Base-by-base conservation (phyloP, 1,140 invertebrate species). In the Papilio aristodemus region DNA sequence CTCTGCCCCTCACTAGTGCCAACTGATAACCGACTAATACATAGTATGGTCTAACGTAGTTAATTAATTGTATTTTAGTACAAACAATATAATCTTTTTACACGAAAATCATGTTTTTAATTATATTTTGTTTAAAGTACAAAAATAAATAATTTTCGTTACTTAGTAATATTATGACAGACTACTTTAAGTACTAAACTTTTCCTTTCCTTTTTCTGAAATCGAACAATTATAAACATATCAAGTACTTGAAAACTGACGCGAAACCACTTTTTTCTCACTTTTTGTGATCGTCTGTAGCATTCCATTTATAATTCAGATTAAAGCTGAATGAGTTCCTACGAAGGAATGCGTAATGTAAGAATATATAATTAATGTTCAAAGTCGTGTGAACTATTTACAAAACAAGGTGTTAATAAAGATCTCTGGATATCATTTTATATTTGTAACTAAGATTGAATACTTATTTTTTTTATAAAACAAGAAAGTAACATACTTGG, bases 251-350 rank as follows among this genome's bases (percentile, higher is more conserved):
- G 81, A 85, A 82, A 85, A 82, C 77, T 77, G 80, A 85, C 80
- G 77, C 75, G 73, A 73, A 69, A 75, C 78, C 76, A 86, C n/a
- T 81, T 81, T 75, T 78, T 86, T 83, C 78, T 81, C 83, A 78
- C 84, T 50, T 90, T 88, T 88, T 89, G 81, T 77, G 74, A 73
- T 75, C 75, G 67, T 79, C 66, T 69, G 84, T 88, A 86, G 88
- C 86, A 90, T 81, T 80, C 87, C 87, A 90, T 90, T 90, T 90
- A 89, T 89, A 90, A 90, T 88, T 88, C 86, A 73, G 79, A 84
- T 88, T 89, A 90, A 90, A 85, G 81, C 83, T 84, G 87, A 86
- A 84, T 88, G 88, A 90, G 85, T 89, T 86, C 85, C 85, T 87
- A 86, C 79, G 84, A 88, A 85, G 88, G 86, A 89, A 90, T 90